Base-by-base conservation (phyloP, 2,888 invertebrate genomes). In the Epistrophe eligans region DNA sequence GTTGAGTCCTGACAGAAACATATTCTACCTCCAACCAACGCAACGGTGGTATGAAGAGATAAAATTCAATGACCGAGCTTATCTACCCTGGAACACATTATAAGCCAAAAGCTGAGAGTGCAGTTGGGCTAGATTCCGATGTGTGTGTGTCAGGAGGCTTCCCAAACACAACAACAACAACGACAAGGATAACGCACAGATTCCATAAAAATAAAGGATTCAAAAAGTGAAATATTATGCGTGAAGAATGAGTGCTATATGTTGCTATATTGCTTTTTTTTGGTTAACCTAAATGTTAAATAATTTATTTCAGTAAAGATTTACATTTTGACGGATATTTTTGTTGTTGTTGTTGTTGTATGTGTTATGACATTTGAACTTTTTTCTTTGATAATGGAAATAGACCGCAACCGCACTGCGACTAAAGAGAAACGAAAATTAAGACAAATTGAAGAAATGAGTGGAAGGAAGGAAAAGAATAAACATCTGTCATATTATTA, bases 371-470 rank as follows among this genome's bases (percentile, higher is more conserved):
- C 24, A 15, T 15, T 52, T 52, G 6, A 48, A 24, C 7, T 24
- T 52, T 52, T 2, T 19, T 52, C 13, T 55, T 52, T 52, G 19
- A 13, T 24, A 45, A 45, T 48, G 48, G 28, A 8, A 24, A 11
- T n/a, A 28, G 4, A 55, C 15, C 24, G 6, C 13, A 3, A 55
- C 15, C 24, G 6, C 13, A 32, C 15, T 15, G 24, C 7, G 8
- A 15, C 28, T 55, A 28, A 55, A 24, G 7, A 13, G 55, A 32
- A 28, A 55, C 13, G 13, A 28, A 55, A 55, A 55, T 55, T 32
- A 55, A 55, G 55, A 55, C 9, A 55, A 55, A 32, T 55, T 55
- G 55, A 28, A 15, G 28, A 28, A 32, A 55, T 55, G 28, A 55
- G 28, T 9, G 15, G 9, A 52, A 52, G 19, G 11, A 52, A 52